Base-by-base conservation (phyloP, 1,140 invertebrate species). In the Drosophila persimilis region DNA sequence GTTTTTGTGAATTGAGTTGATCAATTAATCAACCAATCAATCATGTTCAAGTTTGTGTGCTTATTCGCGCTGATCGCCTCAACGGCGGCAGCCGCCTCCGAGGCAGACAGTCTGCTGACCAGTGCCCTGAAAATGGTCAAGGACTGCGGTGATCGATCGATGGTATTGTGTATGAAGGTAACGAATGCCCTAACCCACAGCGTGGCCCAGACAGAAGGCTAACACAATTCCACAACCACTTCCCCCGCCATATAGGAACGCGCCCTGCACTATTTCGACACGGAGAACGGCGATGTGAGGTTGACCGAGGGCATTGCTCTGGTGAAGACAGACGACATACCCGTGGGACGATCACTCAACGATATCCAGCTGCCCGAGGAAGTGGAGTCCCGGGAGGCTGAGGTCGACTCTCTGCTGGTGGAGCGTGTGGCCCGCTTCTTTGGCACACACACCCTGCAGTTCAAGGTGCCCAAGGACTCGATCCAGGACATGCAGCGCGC, bases 371-470 rank as follows among this genome's bases (percentile, higher is more conserved):
- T 96, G 54, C 94, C 95, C 22, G 93, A 94, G 9, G 95, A 96
- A 77, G 92, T 93, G 15, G 94, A 94, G 73, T 95, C 94, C 13
- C 93, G 95, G 63, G 95, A 97, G 91, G 93, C 94, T n/a, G 94
- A 95, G 54, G 93, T 97, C 4, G 95, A 97, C 74, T 94, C 94
- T n/a, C 93, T 95, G 52, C 92, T 97, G 29, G 91, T 95, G 20
- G 95, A 97, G 76, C 94, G 94, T 46, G 93, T 95, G 31, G 93
- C 95, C 60, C 94, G 94, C 62, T 96, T 96, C 93, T 92, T 97
- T 51, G 94, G 95, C 69, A 95, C 95, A 55, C 95, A 96, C 91
- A 96, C 95, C 13, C 93, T 96, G 46, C 95, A 96, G 90, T 94
- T 96, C 66, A 95, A 95, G 89, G 91, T 96, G 11, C 95, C 96